Evolutionary conservation across 2,888 invertebrate species (phyloP).

Genomic region (Athalia circularis): DNA sequence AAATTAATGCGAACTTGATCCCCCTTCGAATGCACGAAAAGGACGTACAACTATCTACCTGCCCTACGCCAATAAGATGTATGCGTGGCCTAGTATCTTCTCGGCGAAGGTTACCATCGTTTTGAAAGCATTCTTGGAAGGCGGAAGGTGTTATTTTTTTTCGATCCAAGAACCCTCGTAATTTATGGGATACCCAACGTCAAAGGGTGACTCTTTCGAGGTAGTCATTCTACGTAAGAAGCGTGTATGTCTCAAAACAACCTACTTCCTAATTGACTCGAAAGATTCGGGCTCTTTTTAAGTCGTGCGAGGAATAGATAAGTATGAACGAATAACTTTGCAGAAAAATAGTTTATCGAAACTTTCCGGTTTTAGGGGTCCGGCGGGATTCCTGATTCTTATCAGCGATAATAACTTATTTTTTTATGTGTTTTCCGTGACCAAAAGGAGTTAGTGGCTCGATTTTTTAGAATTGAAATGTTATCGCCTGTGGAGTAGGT

Average conservation of each 20-base stretch:
- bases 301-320: slow-evolving; percentile 10
- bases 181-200: slow-evolving; percentile 34
- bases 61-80: neutral
- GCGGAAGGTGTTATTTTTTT: slow-evolving; percentile 37
- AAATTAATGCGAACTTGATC: slow-evolving; percentile 34
- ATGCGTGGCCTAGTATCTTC: slow-evolving; percentile 39
- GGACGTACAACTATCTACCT: slow-evolving; percentile 14
- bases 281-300: neutral
- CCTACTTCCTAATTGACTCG: slow-evolving; percentile 37
- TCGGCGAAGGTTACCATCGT: slow-evolving; percentile 21
- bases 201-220: slow-evolving; percentile 41
- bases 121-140: slow-evolving; percentile 32
- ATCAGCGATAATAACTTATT: too few relatives aligned
- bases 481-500: neutral
- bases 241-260: slow-evolving; percentile 18
- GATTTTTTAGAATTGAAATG: slow-evolving; percentile 2
- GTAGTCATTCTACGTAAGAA: slow-evolving; percentile 30
- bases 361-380: too few relatives aligned
- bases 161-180: slow-evolving; percentile 2
- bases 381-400: too few relatives aligned
- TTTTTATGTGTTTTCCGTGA: too few relatives aligned
- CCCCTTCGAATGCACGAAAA: slow-evolving; percentile 5
- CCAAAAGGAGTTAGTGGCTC: neutral
- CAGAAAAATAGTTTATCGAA: slow-evolving; percentile 2
- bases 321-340: slow-evolving; percentile 1